Base-by-base conservation (phyloP, 1,140 invertebrate species). In the Euwallacea similis region DNA sequence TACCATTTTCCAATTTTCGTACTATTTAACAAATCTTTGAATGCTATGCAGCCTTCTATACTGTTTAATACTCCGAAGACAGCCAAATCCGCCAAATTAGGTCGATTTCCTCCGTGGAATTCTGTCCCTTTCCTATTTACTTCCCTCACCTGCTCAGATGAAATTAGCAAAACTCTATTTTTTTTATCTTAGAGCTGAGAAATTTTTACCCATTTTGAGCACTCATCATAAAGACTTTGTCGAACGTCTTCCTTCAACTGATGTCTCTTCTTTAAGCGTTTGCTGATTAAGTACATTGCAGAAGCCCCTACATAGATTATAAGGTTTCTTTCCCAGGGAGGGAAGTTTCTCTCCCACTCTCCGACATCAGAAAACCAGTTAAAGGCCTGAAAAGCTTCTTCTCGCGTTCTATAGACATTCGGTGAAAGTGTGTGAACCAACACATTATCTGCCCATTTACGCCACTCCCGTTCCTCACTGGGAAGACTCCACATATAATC, bases 251-350 rank as follows among this genome's bases (percentile, higher is more conserved):
- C 90, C 74, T 93, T 91, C 10, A 98, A 85, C 62, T 90, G 83
- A 79, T 99, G 89, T 60, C 88, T 91, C 79, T 91, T 92, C 77
- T 98, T 97, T 10, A 99, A 82, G 59, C 89, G 84, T 81, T 97
- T 98, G 6, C 93, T 90, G 75, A 99, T 91, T 0, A 95, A 79
- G 87, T 90, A 98, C 98, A 99, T 99, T 1, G 93, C 96, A 16
- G 86, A 83, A 0, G 97, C 93, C 42, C 98, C 98, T 2, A 95
- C 88, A 81, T 98, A 97, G n/a, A 98, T 90, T 80, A 98, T 94
- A 41, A 97, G 77, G 21, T 87, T 82, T 76, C 92, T 86, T 82
- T 98, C 95, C 90, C 92, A 93, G 2, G 84, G 77, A 0, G 93
- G 89, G 81, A 99, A 99, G 74, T 93, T 88, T 65, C 92, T 87